Percentiles rank a stretch among this genome's conserved stretches.
phyloP scores from a whole-genome alignment of 2,113 vertebrate species.

The Serinus canaria region DNA sequence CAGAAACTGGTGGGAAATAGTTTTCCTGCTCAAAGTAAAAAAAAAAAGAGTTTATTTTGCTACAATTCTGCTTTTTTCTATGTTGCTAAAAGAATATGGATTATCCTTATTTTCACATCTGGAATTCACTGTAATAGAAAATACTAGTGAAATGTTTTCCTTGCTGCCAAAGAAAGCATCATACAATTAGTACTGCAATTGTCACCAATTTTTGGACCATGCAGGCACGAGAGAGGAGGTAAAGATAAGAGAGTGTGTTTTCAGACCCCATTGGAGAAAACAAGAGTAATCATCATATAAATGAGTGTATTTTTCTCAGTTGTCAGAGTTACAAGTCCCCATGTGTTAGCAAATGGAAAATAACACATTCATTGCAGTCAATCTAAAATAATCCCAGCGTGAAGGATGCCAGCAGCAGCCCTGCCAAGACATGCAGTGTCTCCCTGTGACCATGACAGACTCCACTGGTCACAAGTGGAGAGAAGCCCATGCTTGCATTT shows the following conservation, averaged over 20 bases:
- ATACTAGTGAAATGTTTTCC: background rate
- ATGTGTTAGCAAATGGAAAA: constrained; percentile 72
- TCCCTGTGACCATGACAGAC: constrained; percentile 26
- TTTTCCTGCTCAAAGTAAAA: background rate
- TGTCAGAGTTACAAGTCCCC: constrained; percentile 51
- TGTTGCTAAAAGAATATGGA: background rate
- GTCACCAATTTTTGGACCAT: background rate
- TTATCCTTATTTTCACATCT: background rate
- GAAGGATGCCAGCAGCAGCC: constrained; percentile 49
- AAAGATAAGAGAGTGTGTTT: constrained; percentile 5
- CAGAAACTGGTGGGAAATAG: background rate
- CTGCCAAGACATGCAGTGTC: constrained; percentile 19
- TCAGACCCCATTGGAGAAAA: constrained; percentile 11
- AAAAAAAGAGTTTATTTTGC: background rate
- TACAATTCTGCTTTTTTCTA: background rate
- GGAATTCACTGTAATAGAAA: background rate
- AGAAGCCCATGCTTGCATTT: background rate
- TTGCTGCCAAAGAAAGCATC: background rate
- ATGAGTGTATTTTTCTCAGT: constrained; percentile 62
- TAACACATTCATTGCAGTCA: constrained; percentile 59
- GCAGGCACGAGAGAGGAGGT: rapidly evolving
- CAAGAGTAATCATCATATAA: constrained; percentile 54
- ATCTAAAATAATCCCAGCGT: constrained; percentile 63
- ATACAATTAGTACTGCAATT: constrained; percentile 5
- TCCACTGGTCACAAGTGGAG: constrained; percentile 47